These are phyloP conservation scores for Drosophila santomea DNA, from an alignment of 1,140 invertebrate genomes.

Conservation along the genomic window DNA sequence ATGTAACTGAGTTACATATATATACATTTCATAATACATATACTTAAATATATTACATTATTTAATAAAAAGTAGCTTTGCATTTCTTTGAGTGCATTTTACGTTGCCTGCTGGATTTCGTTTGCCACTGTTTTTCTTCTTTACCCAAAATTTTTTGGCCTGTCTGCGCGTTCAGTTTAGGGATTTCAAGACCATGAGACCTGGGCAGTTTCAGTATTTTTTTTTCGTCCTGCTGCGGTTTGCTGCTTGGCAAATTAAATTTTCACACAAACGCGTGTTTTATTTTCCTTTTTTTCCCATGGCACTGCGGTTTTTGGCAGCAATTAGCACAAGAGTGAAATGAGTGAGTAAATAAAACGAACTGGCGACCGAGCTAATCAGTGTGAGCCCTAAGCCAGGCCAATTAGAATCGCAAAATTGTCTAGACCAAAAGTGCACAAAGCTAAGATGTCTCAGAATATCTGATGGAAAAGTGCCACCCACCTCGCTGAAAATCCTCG, in stretches of 20 bases:
- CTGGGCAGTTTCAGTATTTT: conserved; percentile 1
- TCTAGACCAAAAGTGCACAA: conserved; percentile 53
- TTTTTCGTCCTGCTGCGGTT: conserved; percentile 28
- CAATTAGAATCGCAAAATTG: conserved; percentile 61
- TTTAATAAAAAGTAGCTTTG: no score
- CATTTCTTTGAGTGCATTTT: neutral
- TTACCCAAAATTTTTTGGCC: conserved; percentile 40
- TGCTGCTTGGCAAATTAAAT: conserved; percentile 58
- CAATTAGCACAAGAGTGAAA: conserved; percentile 57
- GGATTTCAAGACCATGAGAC: conserved; percentile 44
- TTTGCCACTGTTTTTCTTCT: neutral
- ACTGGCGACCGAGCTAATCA: conserved; percentile 19
- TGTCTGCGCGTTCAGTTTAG: conserved; percentile 49
- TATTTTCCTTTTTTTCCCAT: conserved; percentile 1
- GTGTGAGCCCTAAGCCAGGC: conserved; percentile 13
- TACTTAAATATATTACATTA: no score
- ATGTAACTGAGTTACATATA: no score
- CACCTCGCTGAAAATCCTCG: conserved; percentile 10
- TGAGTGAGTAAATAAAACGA: conserved; percentile 17
- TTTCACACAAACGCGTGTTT: conserved; percentile 51
- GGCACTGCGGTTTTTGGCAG: conserved; percentile 38
- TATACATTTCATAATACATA: no score
- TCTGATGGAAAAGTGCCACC: conserved; percentile 2
- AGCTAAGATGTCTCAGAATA: conserved; percentile 10
- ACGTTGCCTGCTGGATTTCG: conserved; percentile 6